Conservation (phyloP, 2,888 invertebrate species). For the Chloroclysta siterata region DNA sequence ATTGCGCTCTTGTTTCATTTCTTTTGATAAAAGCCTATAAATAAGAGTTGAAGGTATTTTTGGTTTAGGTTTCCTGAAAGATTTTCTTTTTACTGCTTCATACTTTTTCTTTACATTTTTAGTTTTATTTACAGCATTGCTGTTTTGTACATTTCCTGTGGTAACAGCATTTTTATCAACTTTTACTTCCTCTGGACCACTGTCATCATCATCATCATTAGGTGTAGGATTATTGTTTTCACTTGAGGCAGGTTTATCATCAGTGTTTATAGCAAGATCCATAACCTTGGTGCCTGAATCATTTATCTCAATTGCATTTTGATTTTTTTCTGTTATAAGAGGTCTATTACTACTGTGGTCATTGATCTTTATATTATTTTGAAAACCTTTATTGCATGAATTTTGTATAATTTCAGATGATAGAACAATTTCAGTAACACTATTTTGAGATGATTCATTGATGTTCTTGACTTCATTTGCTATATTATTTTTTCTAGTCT, state of each 20-base stretch:
- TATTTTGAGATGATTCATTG: not conserved
- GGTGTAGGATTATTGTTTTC: slow-evolving; percentile 1
- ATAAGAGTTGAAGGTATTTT: slow-evolving; percentile 85
- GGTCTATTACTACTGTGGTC: not conserved
- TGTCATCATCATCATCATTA: slow-evolving; percentile 58
- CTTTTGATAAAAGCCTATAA: slow-evolving; percentile 89
- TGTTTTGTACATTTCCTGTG: slow-evolving; percentile 7
- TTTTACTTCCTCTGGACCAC: slow-evolving; percentile 77
- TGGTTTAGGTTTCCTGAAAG: slow-evolving; percentile 44
- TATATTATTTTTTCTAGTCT: not conserved
- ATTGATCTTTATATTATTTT: not conserved
- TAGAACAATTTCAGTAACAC: not conserved
- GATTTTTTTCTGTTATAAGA: not conserved
- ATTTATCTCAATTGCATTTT: slow-evolving; percentile 1
- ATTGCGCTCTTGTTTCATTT: slow-evolving; percentile 94
- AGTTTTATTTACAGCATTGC: slow-evolving; percentile 8
- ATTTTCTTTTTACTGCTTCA: slow-evolving; percentile 38
- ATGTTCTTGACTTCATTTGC: not conserved
- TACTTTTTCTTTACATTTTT: slow-evolving; percentile 27
- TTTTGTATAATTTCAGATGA: slow-evolving; percentile 1
- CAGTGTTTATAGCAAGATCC: not conserved
- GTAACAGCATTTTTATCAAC: slow-evolving; percentile 30
- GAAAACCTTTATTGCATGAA: not conserved
- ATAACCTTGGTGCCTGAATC: not conserved
- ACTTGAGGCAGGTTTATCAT: not conserved